Conservation (phyloP, 2,888 invertebrate genomes). For the Habrosyne pyritoides region DNA sequence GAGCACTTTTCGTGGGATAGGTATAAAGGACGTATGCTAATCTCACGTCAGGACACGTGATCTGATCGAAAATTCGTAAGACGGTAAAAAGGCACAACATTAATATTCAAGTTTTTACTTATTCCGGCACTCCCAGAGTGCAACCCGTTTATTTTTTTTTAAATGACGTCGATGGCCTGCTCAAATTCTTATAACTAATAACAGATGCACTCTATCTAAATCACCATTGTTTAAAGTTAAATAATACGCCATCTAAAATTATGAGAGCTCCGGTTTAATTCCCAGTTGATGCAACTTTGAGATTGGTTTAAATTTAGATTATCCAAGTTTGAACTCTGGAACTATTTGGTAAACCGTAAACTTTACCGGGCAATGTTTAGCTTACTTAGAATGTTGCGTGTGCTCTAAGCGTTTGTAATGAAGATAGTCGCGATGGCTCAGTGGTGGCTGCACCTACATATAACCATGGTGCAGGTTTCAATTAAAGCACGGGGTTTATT, state of each 20-base stretch:
- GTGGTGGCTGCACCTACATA: background rate
- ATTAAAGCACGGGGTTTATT: too few species aligned
- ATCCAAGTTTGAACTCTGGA: slow-evolving; percentile 37
- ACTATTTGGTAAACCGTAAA: slow-evolving; percentile 18
- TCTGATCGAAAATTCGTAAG: too few species aligned
- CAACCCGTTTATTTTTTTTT: too few species aligned
- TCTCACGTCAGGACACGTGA: too few species aligned
- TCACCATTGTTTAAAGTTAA: slow-evolving; percentile 26
- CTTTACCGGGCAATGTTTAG: slow-evolving; percentile 26
- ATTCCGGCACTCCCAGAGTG: too few species aligned
- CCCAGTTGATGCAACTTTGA: slow-evolving; percentile 41
- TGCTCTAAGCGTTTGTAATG: slow-evolving; percentile 16
- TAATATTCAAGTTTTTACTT: too few species aligned
- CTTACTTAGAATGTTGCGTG: slow-evolving; percentile 33
- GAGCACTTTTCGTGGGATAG: too few species aligned
- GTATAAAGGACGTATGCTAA: too few species aligned
- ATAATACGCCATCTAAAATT: slow-evolving; percentile 33
- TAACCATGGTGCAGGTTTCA: slow-evolving; percentile 13
- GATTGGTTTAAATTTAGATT: slow-evolving; percentile 48
- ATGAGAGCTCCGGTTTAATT: slow-evolving; percentile 28
- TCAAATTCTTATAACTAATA: too few species aligned
- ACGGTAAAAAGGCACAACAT: too few species aligned
- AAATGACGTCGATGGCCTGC: too few species aligned
- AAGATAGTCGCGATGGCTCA: background rate
- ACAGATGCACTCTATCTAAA: slow-evolving; percentile 14